Conservation (phyloP, 2,888 invertebrate species). For the Busseola fusca region DNA sequence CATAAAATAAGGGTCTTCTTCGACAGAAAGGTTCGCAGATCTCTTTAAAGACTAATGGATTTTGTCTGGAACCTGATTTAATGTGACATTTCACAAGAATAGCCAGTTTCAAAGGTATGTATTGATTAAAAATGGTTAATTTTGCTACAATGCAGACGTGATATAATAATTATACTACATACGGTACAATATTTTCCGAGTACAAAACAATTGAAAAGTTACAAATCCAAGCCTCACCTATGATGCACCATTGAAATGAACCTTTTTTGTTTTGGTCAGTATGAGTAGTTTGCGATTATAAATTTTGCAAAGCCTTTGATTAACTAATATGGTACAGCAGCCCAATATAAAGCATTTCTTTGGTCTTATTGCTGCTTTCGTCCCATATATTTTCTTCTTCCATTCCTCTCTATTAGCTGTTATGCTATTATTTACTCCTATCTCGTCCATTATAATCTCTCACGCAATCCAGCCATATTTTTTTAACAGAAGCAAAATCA, state of each 20-base stretch:
- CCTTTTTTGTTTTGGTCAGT: neutral
- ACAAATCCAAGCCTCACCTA: neutral
- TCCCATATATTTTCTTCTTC: neutral
- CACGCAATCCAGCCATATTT: neutral
- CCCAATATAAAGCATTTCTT: neutral
- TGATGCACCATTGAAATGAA: neutral
- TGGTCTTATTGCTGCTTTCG: neutral
- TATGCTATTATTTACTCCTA: neutral
- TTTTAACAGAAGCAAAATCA: neutral
- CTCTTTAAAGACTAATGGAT: neutral
- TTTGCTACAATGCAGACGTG: neutral
- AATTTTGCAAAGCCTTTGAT: neutral
- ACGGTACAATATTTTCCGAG: neutral
- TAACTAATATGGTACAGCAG: neutral
- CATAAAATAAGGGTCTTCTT: no score
- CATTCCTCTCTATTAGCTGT: neutral
- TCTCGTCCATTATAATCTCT: neutral
- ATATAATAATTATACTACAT: neutral
- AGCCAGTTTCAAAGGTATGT: neutral
- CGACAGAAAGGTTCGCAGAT: neutral
- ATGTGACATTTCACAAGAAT: neutral
- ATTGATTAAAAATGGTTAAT: no score
- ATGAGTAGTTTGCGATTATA: neutral
- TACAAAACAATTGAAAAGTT: neutral
- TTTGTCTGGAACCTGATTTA: neutral